These are phyloP conservation scores for Leuctra nigra DNA, from an alignment of 2,888 invertebrate genomes.

Conservation along the genomic window DNA sequence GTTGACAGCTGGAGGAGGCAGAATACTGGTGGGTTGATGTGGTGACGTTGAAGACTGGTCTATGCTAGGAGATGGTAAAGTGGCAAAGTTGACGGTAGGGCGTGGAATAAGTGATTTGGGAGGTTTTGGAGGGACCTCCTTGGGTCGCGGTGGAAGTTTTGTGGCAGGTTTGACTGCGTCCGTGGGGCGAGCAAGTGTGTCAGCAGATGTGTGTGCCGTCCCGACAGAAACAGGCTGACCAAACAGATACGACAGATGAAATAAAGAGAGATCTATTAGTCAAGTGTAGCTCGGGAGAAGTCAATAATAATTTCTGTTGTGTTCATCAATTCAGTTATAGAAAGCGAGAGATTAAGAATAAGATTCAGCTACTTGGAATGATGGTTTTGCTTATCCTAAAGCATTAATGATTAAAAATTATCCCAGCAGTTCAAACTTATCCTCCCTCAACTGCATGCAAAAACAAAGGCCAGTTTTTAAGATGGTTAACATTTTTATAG, in stretches of 20 bases:
- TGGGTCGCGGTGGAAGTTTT: conserved; percentile 3
- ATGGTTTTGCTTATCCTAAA: no score
- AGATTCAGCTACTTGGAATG: no score
- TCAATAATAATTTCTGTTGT: no score
- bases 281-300: no score
- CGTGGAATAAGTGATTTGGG: neutral
- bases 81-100: conserved; percentile 46
- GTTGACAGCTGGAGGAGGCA: conserved; percentile 14
- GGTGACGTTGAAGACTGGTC: conserved; percentile 40
- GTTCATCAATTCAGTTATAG: no score
- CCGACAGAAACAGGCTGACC: conserved; percentile 26
- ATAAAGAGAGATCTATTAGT: no score
- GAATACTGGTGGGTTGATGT: conserved; percentile 40
- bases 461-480: no score
- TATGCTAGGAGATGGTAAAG: conserved; percentile 31
- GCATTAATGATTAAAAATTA: no score
- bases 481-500: no score
- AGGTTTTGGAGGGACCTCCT: conserved; percentile 5
- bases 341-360: no score
- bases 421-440: no score
- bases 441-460: no score
- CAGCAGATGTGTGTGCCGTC: conserved; percentile 19
- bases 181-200: conserved; percentile 7
- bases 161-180: conserved; percentile 9
- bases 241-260: conserved; percentile 24